Base-by-base conservation (phyloP, 2,888 invertebrate genomes). In the Callyntrura sp. region DNA sequence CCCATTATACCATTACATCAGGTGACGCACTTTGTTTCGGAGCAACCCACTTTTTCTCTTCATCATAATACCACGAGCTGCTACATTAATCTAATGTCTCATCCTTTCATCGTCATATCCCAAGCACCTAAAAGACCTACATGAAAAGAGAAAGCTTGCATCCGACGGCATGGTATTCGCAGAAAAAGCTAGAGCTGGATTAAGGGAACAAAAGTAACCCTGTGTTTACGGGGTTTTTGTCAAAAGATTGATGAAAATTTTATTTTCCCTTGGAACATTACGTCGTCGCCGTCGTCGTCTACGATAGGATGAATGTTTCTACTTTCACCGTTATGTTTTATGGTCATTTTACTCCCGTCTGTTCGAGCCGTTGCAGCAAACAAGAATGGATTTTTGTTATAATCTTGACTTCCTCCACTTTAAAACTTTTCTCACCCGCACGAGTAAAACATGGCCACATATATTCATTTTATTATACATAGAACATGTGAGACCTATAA, bases 201-300 rank as follows among this genome's bases (percentile, higher is more conserved):
- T n/a, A n/a, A 35, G 2, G 35, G 35, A 35, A n/a, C n/a, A 35
- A 35, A 35, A 28, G 14, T 25, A 45, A 20, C 25, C 65, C n/a
- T n/a, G n/a, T 25, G 25, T 25, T 65, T 78, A 8, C 25, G 62
- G 60, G 65, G 78, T 79, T 79, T 79, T 20, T 79, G 28, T 12
- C 17, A 23, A 79, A 86, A 86, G 86, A 86, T 86, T 86, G 79
- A 86, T 79, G 86, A 79, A 86, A 86, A 86, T 86, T 68, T 20
- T 60, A 23, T 28, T 25, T 76, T 76, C 62, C 68, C 79, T 68
- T 82, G 17, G 68, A 68, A 76, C 70, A 84, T 73, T 17, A 57
- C 57, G 17, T 35, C 6, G 3, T 35, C 28, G 45, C 48, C 20
- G 68, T 68, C 35, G 35, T 68, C 20, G 5, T 35, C 35, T 4